These are phyloP conservation scores for Holothuria scabra DNA, from an alignment of 53 echinoderm and acorn worm genomes.

Conservation along the genomic window DNA sequence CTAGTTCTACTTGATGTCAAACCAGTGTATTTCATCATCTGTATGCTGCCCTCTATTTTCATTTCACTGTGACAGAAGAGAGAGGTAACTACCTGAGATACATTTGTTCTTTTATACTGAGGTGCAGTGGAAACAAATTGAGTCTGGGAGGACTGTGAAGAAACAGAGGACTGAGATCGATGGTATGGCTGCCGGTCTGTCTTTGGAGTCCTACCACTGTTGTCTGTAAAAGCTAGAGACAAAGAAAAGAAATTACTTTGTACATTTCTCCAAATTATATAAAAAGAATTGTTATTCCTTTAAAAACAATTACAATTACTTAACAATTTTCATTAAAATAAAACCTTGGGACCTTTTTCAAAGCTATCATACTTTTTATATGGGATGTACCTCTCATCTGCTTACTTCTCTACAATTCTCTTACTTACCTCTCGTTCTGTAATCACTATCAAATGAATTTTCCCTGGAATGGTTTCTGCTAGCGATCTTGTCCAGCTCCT, in stretches of 20 bases:
- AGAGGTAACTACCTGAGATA: constrained; percentile 41
- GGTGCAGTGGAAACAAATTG: constrained; percentile 42
- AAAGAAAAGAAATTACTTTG: no score
- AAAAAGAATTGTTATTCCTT: no score
- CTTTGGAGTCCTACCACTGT: constrained; percentile 8
- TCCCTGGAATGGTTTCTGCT: constrained; percentile 57
- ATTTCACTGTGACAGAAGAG: no score
- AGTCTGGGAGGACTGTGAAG: constrained; percentile 32
- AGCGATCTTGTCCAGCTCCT: constrained; percentile 79
- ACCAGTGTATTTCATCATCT: no score
- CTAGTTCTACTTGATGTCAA: no score
- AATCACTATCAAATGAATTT: constrained; percentile 63
- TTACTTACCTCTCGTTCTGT: constrained; percentile 78
- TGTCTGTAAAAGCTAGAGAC: constrained; percentile 30
- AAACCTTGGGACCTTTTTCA: background rate
- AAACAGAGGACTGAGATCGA: constrained; percentile 5
- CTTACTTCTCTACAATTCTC: constrained; percentile 84
- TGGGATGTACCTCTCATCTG: background rate
- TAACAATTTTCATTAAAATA: no score
- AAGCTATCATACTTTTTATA: background rate
- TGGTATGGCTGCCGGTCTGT: constrained; percentile 12
- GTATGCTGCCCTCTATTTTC: no score
- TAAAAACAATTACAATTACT: no score
- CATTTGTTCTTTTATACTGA: constrained; percentile 53
- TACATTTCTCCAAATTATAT: no score